Evolutionary conservation across 2,888 invertebrate genomes (phyloP).

Genomic region (Hoplodrina ambigua): DNA sequence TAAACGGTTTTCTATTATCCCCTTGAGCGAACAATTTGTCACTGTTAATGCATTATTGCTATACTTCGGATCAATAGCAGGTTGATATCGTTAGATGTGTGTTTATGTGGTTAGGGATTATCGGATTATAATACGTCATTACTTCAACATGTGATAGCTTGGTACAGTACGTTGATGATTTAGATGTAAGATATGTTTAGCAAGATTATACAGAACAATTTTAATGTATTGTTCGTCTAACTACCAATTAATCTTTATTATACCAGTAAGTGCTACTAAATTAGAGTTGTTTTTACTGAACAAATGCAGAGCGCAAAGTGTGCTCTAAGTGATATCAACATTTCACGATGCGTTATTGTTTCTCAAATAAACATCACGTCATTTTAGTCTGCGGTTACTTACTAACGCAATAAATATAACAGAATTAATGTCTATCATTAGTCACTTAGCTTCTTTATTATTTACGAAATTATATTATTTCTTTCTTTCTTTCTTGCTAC

Average conservation of each 20-base stretch:
- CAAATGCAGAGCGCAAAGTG: constrained; percentile 28
- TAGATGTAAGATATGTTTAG: background rate
- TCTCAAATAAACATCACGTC: constrained; percentile 43
- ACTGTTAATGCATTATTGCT: constrained; percentile 49
- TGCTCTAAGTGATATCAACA: constrained; percentile 28
- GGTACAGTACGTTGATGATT: constrained; percentile 1
- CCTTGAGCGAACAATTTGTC: constrained; percentile 44
- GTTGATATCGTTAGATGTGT: constrained; percentile 13
- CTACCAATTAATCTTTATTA: background rate
- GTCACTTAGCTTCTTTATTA: constrained; percentile 42
- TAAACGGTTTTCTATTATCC: constrained; percentile 49
- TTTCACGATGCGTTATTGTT: constrained; percentile 44
- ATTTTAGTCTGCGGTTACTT: constrained; percentile 50
- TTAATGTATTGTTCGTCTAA: background rate
- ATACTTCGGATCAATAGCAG: constrained; percentile 35
- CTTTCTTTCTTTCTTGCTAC: constrained; percentile 24
- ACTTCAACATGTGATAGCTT: background rate
- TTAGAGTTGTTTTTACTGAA: constrained; percentile 27
- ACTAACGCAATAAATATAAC: constrained; percentile 42
- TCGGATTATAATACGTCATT: constrained; percentile 28
- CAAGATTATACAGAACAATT: background rate
- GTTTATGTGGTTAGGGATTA: constrained; percentile 24
- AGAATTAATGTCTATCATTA: constrained; percentile 25
- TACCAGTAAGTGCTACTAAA: constrained; percentile 24
- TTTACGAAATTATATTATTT: constrained; percentile 16